Conservation (phyloP, 2,797 vertebrate genomes). For the Heliangelus exortis region DNA sequence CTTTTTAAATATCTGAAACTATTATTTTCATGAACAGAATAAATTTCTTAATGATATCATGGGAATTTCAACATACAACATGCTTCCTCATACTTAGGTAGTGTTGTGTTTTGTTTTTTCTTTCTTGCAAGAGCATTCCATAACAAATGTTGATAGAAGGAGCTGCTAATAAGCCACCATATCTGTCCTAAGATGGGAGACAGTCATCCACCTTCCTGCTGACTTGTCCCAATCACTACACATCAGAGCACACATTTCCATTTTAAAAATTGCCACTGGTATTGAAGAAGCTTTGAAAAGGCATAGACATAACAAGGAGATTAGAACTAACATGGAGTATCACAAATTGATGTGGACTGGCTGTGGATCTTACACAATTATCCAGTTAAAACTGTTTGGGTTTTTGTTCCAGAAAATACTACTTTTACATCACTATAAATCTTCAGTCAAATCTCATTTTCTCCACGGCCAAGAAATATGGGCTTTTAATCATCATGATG, state of each 20-base stretch:
- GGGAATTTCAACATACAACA: background rate
- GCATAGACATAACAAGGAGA: background rate
- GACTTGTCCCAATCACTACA: background rate
- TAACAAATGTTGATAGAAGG: background rate
- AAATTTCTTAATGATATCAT: background rate
- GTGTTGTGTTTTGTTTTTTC: background rate
- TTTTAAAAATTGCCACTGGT: slow-evolving; percentile 5
- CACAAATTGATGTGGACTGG: background rate
- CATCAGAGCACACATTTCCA: background rate
- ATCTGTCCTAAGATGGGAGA: background rate
- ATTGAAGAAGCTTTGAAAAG: background rate
- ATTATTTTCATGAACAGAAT: background rate
- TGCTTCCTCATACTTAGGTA: background rate
- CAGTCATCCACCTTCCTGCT: background rate
- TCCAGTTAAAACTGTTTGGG: background rate
- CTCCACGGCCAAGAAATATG: background rate
- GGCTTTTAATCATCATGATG: slow-evolving; percentile 35
- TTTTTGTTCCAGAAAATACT: slow-evolving; percentile 36
- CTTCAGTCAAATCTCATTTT: slow-evolving; percentile 54
- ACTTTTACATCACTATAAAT: slow-evolving; percentile 14
- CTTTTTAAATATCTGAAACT: background rate
- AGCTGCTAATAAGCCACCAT: background rate
- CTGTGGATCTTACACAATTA: slow-evolving; percentile 12
- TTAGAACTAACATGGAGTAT: slow-evolving; percentile 1
- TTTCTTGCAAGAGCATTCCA: background rate